phyloP scores from a whole-genome alignment of 1,140 invertebrate genomes.

The Antheraea mylitta region DNA sequence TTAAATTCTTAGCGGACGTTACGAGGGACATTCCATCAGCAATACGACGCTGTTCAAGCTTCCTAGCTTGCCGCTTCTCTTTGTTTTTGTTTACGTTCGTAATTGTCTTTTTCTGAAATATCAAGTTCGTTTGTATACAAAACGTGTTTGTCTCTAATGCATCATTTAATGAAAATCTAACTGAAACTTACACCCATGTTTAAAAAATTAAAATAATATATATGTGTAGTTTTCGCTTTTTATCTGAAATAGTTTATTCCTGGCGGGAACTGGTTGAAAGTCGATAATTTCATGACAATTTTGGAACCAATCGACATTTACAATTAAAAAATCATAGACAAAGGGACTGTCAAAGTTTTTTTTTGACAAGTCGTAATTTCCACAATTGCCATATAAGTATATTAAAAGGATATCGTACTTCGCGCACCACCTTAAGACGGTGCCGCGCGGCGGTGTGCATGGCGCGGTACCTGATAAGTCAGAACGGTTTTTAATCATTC shows the following conservation, averaged over 20 bases:
- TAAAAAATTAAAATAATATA: neutral
- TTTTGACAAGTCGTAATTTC: too few relatives aligned
- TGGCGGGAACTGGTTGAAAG: conserved; percentile 5
- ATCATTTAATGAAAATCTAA: neutral
- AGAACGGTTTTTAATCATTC: too few relatives aligned
- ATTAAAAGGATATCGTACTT: too few relatives aligned
- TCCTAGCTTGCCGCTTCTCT: conserved; percentile 67
- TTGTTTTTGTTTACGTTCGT: conserved; percentile 55
- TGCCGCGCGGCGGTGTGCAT: too few relatives aligned
- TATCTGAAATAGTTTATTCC: conserved; percentile 1
- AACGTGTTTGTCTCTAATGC: neutral
- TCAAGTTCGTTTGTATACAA: conserved; percentile 1
- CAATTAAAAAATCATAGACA: too few relatives aligned
- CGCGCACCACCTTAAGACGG: too few relatives aligned
- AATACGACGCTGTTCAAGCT: conserved; percentile 63
- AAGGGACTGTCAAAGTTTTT: too few relatives aligned
- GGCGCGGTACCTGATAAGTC: too few relatives aligned
- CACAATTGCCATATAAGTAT: too few relatives aligned
- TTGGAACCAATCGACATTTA: neutral
- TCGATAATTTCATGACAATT: neutral
- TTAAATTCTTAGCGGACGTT: conserved; percentile 60
- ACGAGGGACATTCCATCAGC: conserved; percentile 68
- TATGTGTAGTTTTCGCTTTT: neutral
- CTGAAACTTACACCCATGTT: conserved; percentile 4
- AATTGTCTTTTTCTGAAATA: conserved; percentile 59